A percentile compares a stretch with the other conserved stretches of the same genome.
These are phyloP conservation scores for Ellobium chinense DNA, from an alignment of 2,888 invertebrate species.

Conservation along the genomic window DNA sequence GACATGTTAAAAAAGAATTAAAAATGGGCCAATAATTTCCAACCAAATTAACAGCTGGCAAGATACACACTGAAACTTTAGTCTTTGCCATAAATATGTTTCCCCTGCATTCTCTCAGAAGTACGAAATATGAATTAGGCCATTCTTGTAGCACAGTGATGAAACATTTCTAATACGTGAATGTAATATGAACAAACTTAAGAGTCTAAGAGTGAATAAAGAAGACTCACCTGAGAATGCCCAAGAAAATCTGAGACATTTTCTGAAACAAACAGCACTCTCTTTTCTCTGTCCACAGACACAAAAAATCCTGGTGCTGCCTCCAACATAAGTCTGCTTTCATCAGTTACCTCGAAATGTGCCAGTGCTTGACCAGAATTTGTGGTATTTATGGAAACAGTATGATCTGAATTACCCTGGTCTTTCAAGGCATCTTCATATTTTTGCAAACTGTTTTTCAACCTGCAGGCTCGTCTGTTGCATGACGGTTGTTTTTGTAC, in stretches of 20 bases:
- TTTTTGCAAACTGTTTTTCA: not conserved
- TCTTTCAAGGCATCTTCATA: not conserved
- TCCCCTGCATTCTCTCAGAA: too few relatives aligned
- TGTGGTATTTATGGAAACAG: too few relatives aligned
- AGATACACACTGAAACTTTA: too few relatives aligned
- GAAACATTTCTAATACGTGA: too few relatives aligned
- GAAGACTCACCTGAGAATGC: conserved; percentile 4
- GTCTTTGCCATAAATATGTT: too few relatives aligned
- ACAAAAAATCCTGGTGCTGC: conserved; percentile 9
- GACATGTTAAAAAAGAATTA: too few relatives aligned
- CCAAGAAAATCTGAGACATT: conserved; percentile 27
- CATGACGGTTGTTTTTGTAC: not conserved
- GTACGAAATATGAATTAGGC: too few relatives aligned
- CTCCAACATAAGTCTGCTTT: conserved; percentile 2
- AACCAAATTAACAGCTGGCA: too few relatives aligned
- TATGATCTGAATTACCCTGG: too few relatives aligned
- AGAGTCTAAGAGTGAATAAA: not conserved
- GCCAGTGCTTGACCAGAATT: not conserved
- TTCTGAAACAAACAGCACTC: conserved; percentile 22
- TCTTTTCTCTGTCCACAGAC: conserved; percentile 1
- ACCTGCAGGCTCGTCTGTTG: not conserved
- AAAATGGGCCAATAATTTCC: too few relatives aligned
- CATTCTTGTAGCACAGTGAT: too few relatives aligned
- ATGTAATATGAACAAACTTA: too few relatives aligned
- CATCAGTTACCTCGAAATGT: not conserved